Percentiles rank a stretch among this genome's conserved stretches.
phyloP scores from a whole-genome alignment of 1,140 invertebrate genomes.

The Euwallacea similis region DNA sequence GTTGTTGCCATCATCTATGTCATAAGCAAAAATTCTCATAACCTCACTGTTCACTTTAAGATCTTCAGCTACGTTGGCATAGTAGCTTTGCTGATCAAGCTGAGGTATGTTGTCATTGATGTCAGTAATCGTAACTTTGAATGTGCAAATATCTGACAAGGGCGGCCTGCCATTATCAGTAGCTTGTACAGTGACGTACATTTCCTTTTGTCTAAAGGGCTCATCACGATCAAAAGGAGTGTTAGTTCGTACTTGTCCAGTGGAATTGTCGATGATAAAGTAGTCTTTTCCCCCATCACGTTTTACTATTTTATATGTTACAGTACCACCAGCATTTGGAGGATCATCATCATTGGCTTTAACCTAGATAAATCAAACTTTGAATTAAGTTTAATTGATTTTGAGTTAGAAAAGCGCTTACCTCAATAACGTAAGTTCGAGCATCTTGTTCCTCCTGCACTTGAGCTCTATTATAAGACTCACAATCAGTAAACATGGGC shows the following conservation, averaged over 20 bases:
- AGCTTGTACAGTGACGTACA: constrained; percentile 77
- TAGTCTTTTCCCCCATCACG: constrained; percentile 68
- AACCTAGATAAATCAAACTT: constrained; percentile 47
- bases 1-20: constrained; percentile 85
- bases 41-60: constrained; percentile 69
- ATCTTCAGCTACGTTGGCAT: constrained; percentile 76
- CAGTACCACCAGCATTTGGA: constrained; percentile 72
- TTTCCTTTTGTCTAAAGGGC: constrained; percentile 80
- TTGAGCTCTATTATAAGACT: constrained; percentile 64
- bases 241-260: constrained; percentile 73
- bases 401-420: constrained; percentile 46
- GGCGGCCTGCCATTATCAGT: constrained; percentile 83
- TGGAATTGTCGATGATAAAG: constrained; percentile 74
- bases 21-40: constrained; percentile 85
- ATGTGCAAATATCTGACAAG: constrained; percentile 83
- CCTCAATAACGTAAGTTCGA: constrained; percentile 66
- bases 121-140: constrained; percentile 84
- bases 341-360: constrained; percentile 65
- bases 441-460: constrained; percentile 68
- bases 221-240: constrained; percentile 83
- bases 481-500: constrained; percentile 73
- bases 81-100: constrained; percentile 80
- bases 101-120: constrained; percentile 86
- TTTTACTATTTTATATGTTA: constrained; percentile 79
- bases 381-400: not conserved